These are phyloP conservation scores for Pomatostomus ruficeps DNA, from an alignment of 2,113 vertebrate species.

Conservation along the genomic window DNA sequence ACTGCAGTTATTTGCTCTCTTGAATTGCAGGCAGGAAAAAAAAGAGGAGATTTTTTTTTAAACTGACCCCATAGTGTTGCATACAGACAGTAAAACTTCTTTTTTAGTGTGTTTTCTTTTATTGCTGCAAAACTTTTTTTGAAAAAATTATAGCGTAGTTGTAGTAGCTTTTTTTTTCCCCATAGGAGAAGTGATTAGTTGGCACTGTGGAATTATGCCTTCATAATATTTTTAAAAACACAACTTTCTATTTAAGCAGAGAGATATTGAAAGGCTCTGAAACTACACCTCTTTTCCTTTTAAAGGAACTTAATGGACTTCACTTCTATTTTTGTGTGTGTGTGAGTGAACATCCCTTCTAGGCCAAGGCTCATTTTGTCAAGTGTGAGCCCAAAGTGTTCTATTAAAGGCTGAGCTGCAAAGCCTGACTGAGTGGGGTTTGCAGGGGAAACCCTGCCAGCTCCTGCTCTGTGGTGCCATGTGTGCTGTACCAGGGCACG, in stretches of 20 bases:
- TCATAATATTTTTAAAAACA: neutral
- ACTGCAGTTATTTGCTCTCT: constrained; percentile 35
- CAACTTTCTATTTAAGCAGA: neutral
- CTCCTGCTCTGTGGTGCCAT: neutral
- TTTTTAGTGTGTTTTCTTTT: neutral
- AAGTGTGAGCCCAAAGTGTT: constrained; percentile 43
- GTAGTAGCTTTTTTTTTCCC: neutral
- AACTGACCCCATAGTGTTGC: neutral
- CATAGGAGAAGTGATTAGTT: neutral
- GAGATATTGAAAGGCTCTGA: neutral
- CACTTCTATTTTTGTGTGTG: neutral
- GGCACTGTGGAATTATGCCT: neutral
- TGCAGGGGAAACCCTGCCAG: constrained; percentile 23
- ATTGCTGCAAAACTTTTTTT: neutral
- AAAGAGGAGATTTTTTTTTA: neutral
- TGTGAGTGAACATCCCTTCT: constrained; percentile 36
- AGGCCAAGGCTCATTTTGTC: constrained; percentile 44
- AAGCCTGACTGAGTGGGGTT: constrained; percentile 44
- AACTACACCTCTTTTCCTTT: neutral
- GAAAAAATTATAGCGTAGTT: neutral
- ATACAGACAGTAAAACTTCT: neutral
- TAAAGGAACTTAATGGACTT: neutral
- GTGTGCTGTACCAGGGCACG: neutral
- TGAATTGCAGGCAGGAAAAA: neutral
- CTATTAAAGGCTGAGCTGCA: constrained; percentile 52